Evolutionary conservation across 2,113 vertebrate species (phyloP), one percentile per base, ranked within the genome.

Genomic region (Phalacrocorax aristotelis): DNA sequence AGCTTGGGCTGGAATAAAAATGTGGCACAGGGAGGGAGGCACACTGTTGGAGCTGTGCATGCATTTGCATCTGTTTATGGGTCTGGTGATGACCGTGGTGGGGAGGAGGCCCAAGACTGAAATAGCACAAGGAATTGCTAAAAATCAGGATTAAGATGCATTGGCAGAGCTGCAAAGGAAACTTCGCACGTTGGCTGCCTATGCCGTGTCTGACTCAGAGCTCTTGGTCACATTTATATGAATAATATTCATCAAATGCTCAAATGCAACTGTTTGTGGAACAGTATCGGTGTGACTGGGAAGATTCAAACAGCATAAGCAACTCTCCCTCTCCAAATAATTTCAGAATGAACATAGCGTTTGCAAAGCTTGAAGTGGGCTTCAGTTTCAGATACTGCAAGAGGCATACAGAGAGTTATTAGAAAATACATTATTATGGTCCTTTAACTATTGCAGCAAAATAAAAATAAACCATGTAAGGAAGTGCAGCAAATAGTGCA

Each of bases 11-110:
- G 42, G 22, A 84, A 95, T 68, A 87, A 91, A 86, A 81, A 25
- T 0, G 0, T 11, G 8, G 64, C 42, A 40, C 25, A 38, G 65
- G 42, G 32, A 69, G 27, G 9, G 16, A 83, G 46, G 62, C 22
- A 77, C 3, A 1, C 11, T 38, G 12, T 42, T 38, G 82, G 75
- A 57, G 23, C 23, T 2, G 0, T 14, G 30, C 19, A 55, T 0
- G 0, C 0, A 0, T 8, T n/a, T 3, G 11, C 26, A 14, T 34
- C 68, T 55, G 19, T 69, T 70, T 55, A 48, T 3, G 8, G 61
- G 52, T 48, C 44, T 49, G 30, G 32, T 15, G 52, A 57, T 18
- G 48, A 46, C 44, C 40, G 27, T 0, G 1, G 34, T 6, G n/a
- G 48, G 15, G 17, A 96, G 17, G 17, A 82, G 17, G 30, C 36